A percentile compares a stretch with the other conserved stretches of the same genome.
Evolutionary conservation across 2,113 vertebrate species (phyloP).

Genomic region (Trematomus loennbergii): DNA sequence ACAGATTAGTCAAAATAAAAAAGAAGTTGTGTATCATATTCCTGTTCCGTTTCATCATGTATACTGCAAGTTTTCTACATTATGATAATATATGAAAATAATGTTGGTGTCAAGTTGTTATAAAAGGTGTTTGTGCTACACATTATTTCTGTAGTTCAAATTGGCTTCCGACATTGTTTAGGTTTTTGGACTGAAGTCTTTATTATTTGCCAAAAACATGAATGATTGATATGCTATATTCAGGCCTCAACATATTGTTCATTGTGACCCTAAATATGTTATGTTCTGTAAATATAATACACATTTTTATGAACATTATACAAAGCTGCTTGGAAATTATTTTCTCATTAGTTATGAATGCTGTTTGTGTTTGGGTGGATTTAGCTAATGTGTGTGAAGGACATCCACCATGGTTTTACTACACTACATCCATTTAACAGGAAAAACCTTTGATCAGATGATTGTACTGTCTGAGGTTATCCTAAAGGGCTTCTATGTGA

Average conservation of each 20-base stretch:
- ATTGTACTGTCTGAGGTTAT: neutral
- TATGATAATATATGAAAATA: slow-evolving; percentile 61
- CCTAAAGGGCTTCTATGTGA: neutral
- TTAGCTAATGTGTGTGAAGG: neutral
- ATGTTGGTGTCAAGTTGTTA: slow-evolving; percentile 64
- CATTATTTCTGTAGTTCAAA: slow-evolving; percentile 64
- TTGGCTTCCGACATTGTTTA: slow-evolving; percentile 50
- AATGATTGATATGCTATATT: slow-evolving; percentile 43
- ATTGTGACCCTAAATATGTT: slow-evolving; percentile 70
- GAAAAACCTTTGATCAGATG: neutral
- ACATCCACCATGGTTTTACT: neutral
- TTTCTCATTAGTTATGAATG: slow-evolving; percentile 20
- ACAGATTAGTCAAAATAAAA: slow-evolving; percentile 8
- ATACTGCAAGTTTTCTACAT: slow-evolving; percentile 68
- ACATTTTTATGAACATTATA: slow-evolving; percentile 79
- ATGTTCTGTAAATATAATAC: slow-evolving; percentile 79
- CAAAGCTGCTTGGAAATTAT: slow-evolving; percentile 50
- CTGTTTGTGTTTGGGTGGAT: neutral
- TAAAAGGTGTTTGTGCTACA: slow-evolving; percentile 68
- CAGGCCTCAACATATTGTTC: slow-evolving; percentile 47
- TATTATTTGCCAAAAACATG: slow-evolving; percentile 69
- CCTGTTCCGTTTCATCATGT: slow-evolving; percentile 47
- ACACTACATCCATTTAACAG: neutral
- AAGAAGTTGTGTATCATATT: slow-evolving; percentile 41
- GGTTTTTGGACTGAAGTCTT: slow-evolving; percentile 50